Evolutionary conservation across 2,797 vertebrate species (phyloP), one percentile per base, ranked within the genome.

Genomic region (Crocodylus rhombifer): DNA sequence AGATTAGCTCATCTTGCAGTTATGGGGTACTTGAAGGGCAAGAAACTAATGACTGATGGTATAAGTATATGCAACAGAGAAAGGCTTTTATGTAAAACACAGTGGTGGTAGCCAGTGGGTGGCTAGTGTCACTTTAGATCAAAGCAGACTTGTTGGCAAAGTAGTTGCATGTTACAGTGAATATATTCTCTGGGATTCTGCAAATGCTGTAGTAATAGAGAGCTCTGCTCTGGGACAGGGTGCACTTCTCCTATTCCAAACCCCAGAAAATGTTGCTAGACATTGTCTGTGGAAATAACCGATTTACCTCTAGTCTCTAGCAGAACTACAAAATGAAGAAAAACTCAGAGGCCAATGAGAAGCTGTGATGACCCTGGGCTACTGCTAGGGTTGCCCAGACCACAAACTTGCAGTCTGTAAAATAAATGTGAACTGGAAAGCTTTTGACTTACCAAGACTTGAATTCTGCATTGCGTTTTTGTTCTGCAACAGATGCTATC

Each of bases 401-500:
- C 28, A 74, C 61, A 71, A 84, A 86, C 6, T 74, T 25, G 60
- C 14, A 13, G 63, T 69, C 82, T 64, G 13, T 55, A 77, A 16
- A 23, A 12, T 61, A 16, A 78, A 55, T 76, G 56, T 64, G 61
- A 92, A 28, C 2, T 6, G 65, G 16, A 21, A 2, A 12, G 28
- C 64, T 73, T 1, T 57, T 58, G 42, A 69, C 12, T 25, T 75
- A 12, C 51, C 36, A 21, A 0, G 2, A 9, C 0, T 1, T 64
- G 79, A 84, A 23, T 86, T 69, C 55, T 64, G 28, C 69, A 55
- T 71, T 28, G 0, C 3, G 1, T 1, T 0, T 56, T 91, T 15
- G 77, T 83, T 16, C 20, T 0, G 2, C 51, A 26, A 21, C 8
- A n/a, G 74, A 55, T 77, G 80, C 7, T 85, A 9, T 84, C 56